Evolutionary conservation across 2,797 vertebrate genomes (phyloP).

Genomic region (Catostomus latipinnis): DNA sequence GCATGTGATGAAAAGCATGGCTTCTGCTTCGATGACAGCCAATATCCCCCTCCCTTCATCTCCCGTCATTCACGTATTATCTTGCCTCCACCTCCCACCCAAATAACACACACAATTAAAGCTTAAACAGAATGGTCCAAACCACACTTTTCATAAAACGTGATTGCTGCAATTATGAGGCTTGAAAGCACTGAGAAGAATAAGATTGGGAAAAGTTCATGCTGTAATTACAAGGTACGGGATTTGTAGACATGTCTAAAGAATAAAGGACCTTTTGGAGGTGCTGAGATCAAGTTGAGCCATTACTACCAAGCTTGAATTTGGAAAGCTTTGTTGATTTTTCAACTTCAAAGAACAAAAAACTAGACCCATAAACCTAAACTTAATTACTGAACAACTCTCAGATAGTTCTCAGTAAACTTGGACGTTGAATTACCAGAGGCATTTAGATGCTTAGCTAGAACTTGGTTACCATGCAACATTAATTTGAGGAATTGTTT

Average conservation of each 20-base stretch:
- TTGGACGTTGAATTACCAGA: not conserved
- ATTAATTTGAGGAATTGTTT: constrained; percentile 33
- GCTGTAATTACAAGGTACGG: constrained; percentile 41
- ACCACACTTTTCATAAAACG: constrained; percentile 46
- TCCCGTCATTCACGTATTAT: constrained; percentile 44
- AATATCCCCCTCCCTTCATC: constrained; percentile 51
- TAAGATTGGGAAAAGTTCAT: constrained; percentile 40
- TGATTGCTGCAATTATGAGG: constrained; percentile 47
- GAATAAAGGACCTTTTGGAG: constrained; percentile 22
- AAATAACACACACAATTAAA: constrained; percentile 38
- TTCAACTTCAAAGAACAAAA: not conserved
- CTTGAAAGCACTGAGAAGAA: constrained; percentile 35
- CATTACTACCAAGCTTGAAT: constrained; percentile 9
- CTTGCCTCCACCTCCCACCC: constrained; percentile 43
- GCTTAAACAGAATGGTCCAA: constrained; percentile 31
- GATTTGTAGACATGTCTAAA: constrained; percentile 20
- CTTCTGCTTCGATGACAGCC: constrained; percentile 52
- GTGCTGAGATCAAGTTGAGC: constrained; percentile 1
- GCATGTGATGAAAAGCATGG: constrained; percentile 50
- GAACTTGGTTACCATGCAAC: not conserved
- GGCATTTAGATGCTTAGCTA: not conserved
- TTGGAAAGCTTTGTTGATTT: constrained; percentile 7
- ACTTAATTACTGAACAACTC: constrained; percentile 18
- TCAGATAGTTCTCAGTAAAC: constrained; percentile 3
- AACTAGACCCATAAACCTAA: not conserved